phyloP scores from a whole-genome alignment of 2,113 vertebrate species.

The Anguilla rostrata region DNA sequence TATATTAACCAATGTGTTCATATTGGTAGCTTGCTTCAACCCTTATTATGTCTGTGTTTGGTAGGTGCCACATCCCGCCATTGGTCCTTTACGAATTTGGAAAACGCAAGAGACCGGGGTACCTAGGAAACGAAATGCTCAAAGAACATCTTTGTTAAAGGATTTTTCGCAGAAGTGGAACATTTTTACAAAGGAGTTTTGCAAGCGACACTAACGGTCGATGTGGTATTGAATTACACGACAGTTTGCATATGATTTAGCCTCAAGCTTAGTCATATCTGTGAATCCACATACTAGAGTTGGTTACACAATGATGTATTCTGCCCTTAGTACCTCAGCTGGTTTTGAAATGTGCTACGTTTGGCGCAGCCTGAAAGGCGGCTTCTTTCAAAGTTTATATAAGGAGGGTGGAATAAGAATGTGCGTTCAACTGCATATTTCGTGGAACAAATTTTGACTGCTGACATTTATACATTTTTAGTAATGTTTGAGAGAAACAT shows the following conservation, averaged over 20 bases:
- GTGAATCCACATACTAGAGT: neutral
- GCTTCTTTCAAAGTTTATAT: too few relatives aligned
- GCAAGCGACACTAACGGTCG: neutral
- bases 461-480: too few relatives aligned
- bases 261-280: neutral
- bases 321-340: too few relatives aligned
- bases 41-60: slow-evolving; percentile 24
- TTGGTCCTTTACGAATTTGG: slow-evolving; percentile 46
- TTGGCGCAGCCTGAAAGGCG: too few relatives aligned
- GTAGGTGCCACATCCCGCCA: slow-evolving; percentile 44
- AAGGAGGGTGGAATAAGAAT: too few relatives aligned
- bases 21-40: slow-evolving; percentile 4
- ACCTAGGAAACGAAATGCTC: neutral
- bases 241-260: neutral
- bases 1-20: neutral
- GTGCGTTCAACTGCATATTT: too few relatives aligned
- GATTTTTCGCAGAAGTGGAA: neutral
- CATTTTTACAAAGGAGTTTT: neutral
- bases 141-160: neutral
- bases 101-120: slow-evolving; percentile 32
- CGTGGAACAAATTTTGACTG: too few relatives aligned
- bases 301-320: too few relatives aligned
- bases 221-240: neutral
- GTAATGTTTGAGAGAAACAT: too few relatives aligned
- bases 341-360: neutral